Percentiles rank a stretch among this genome's conserved stretches.
phyloP scores from a whole-genome alignment of 2,797 vertebrate genomes.

The Odontamblyopus rebecca region DNA sequence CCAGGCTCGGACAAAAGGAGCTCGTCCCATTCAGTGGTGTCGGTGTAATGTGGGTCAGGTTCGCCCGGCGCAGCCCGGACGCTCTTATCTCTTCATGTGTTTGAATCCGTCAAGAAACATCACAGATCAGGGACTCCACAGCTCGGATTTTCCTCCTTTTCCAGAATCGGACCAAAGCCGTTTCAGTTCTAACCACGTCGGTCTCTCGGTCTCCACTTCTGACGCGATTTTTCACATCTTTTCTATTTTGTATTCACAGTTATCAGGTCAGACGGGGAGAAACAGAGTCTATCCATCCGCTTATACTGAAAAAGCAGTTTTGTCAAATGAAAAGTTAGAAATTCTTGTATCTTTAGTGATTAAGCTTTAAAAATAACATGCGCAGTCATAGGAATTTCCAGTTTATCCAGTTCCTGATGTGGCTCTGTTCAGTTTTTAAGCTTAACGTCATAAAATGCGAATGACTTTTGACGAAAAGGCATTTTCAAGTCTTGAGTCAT shows the following conservation, averaged over 20 bases:
- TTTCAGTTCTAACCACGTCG: not conserved
- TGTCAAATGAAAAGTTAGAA: not conserved
- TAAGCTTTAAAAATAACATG: not conserved
- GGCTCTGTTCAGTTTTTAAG: not conserved
- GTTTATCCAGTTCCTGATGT: not conserved
- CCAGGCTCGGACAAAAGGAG: constrained; percentile 29
- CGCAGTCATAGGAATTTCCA: too few species aligned
- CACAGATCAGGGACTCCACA: constrained; percentile 4
- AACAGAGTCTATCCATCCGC: not conserved
- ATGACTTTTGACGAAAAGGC: not conserved
- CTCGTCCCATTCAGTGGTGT: constrained; percentile 43
- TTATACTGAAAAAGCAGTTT: not conserved
- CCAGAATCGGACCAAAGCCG: not conserved
- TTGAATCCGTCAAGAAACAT: constrained; percentile 16
- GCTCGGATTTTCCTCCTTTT: constrained; percentile 13
- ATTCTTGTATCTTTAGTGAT: not conserved
- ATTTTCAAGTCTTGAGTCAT: not conserved
- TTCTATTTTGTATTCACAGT: constrained; percentile 13
- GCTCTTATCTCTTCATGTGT: constrained; percentile 8
- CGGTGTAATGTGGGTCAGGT: constrained; percentile 58
- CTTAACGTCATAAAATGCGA: not conserved
- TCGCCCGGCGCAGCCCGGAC: constrained; percentile 29
- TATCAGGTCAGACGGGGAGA: constrained; percentile 9
- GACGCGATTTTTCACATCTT: constrained; percentile 8
- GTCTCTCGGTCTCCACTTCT: constrained; percentile 16